Conservation (phyloP, 2,888 invertebrate species). For the Chymomyza procnemis region DNA sequence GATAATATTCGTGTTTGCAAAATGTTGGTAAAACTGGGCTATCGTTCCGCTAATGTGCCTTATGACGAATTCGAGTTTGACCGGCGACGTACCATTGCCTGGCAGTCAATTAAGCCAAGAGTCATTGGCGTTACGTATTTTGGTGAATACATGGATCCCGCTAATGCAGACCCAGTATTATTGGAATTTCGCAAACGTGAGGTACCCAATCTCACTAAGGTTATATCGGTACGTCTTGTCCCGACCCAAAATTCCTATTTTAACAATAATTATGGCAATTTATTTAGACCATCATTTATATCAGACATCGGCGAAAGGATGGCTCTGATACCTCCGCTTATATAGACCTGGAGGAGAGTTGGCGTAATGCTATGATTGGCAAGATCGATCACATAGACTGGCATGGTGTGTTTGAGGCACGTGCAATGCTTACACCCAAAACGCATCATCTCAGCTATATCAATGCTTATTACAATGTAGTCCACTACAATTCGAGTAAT, state of each 20-base stretch:
- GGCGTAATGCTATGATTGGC: slow-evolving; percentile 3
- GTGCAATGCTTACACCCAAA: slow-evolving; percentile 16
- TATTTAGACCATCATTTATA: slow-evolving; percentile 26
- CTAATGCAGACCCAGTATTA: slow-evolving; percentile 11
- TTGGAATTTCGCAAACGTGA: slow-evolving; percentile 15
- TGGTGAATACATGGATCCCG: background rate
- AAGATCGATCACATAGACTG: background rate
- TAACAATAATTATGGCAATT: too few relatives aligned
- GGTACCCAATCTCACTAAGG: slow-evolving; percentile 5
- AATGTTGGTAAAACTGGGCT: too few relatives aligned
- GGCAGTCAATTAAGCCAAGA: background rate
- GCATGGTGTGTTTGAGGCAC: slow-evolving; percentile 12
- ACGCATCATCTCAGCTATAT: slow-evolving; percentile 24
- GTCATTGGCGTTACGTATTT: background rate
- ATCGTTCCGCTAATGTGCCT: background rate
- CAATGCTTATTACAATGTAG: slow-evolving; percentile 13
- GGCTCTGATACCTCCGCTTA: slow-evolving; percentile 26
- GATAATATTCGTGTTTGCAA: background rate
- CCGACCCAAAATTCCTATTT: background rate
- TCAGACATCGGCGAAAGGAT: slow-evolving; percentile 17
- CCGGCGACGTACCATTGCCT: background rate
- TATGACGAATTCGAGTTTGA: background rate
- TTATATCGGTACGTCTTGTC: slow-evolving; percentile 12
- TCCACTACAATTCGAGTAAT: slow-evolving; percentile 18
- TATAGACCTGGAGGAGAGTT: slow-evolving; percentile 29